phyloP scores from a whole-genome alignment of 2,888 invertebrate species.

The Dromius quadrimaculatus region DNA sequence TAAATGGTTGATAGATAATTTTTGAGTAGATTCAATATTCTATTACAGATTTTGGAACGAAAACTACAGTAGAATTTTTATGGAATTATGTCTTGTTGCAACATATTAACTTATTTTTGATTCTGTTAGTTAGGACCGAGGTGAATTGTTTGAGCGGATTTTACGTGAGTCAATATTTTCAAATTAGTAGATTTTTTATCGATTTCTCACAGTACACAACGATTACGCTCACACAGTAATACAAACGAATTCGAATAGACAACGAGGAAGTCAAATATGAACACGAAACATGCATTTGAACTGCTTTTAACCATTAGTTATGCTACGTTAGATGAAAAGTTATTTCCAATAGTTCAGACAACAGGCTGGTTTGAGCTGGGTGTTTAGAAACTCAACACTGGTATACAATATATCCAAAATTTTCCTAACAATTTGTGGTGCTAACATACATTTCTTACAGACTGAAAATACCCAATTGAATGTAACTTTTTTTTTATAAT shows the following conservation, averaged over 20 bases:
- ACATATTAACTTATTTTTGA: slow-evolving; percentile 48
- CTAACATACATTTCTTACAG: slow-evolving; percentile 40
- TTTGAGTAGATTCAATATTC: slow-evolving; percentile 48
- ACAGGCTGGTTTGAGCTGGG: slow-evolving; percentile 69
- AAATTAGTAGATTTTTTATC: slow-evolving; percentile 43
- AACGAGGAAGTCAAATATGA: slow-evolving; percentile 6
- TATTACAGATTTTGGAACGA: slow-evolving; percentile 38
- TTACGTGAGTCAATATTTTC: slow-evolving; percentile 49
- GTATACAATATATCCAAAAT: slow-evolving; percentile 46
- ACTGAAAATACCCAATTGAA: slow-evolving; percentile 44
- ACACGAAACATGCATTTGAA: slow-evolving; percentile 44
- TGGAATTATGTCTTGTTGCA: slow-evolving; percentile 38
- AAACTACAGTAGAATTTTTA: slow-evolving; percentile 35
- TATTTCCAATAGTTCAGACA: slow-evolving; percentile 55
- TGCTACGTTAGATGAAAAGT: slow-evolving; percentile 46
- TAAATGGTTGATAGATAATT: slow-evolving; percentile 43
- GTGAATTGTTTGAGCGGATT: slow-evolving; percentile 44
- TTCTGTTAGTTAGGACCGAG: slow-evolving; percentile 49
- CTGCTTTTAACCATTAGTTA: slow-evolving; percentile 48
- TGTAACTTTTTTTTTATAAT: slow-evolving; percentile 40
- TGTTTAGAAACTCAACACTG: slow-evolving; percentile 60
- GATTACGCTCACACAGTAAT: slow-evolving; percentile 13
- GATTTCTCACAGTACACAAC: slow-evolving; percentile 22
- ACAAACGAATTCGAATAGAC: slow-evolving; percentile 13
- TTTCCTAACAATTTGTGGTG: slow-evolving; percentile 42